Evolutionary conservation across 1,140 invertebrate genomes (phyloP), one percentile per base, ranked within the genome.

Genomic region (Atta texana): DNA sequence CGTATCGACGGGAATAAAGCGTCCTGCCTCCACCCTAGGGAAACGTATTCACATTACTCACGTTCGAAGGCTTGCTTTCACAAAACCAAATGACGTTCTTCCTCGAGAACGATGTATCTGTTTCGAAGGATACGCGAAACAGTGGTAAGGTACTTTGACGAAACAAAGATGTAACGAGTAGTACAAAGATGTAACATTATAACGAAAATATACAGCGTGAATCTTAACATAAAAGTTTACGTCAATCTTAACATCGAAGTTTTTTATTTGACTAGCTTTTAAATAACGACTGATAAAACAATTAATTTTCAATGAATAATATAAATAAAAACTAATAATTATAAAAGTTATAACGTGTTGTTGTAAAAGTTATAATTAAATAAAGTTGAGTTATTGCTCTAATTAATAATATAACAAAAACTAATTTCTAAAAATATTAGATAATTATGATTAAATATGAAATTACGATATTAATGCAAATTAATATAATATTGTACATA

Each of bases 1-100:
- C 55, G 80, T 77, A 89, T 89, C 80, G 88, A 72, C 72, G 80
- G 87, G 85, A 89, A 88, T 88, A 89, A 85, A 85, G 80, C 64
- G 55, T 21, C 28, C 49, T 18, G 63, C 51, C 8, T 72, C 31
- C 31, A 44, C 14, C 34, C 66, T 0, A 12, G 34, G 66, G 44
- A 61, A 88, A 89, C 74, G 74, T 86, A 81, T 77, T 77, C 87
- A 53, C 69, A 63, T 89, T 89, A 89, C 69, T 89, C 87, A 74
- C 68, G 69, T 74, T 75, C 75, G 74, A 74, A 69, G 75, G 55
- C 59, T 75, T 66, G 82, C 87, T 75, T 88, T 78, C 88, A 51
- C 82, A 80, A 81, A 86, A 75, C 68, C 87, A 63, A 89, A 88
- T 80, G 87, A 89, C 82, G 75, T 80, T 75, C 53, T 53, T 69